Evolutionary conservation across 2,113 vertebrate species (phyloP).

Genomic region (Ellobius talpinus): DNA sequence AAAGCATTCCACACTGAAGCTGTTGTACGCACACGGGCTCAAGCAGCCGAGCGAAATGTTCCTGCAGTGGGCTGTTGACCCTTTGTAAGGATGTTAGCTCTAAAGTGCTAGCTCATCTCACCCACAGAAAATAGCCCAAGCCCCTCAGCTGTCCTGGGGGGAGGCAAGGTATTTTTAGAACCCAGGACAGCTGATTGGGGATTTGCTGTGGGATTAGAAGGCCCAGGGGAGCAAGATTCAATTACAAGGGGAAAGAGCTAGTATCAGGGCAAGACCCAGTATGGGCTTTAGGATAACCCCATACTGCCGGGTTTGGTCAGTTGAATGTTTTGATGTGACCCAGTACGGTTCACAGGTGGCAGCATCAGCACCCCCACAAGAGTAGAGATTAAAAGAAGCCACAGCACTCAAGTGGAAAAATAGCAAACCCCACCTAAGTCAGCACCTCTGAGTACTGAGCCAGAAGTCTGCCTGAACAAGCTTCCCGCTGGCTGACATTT

Average conservation of each 20-base stretch:
- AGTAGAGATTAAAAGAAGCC: not conserved
- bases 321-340: not conserved
- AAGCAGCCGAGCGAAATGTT: not conserved
- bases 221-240: slow-evolving; percentile 14
- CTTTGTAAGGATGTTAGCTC: slow-evolving; percentile 16
- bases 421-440: not conserved
- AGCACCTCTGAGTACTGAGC: not conserved
- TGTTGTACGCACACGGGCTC: not conserved
- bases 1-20: slow-evolving; percentile 32
- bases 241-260: slow-evolving; percentile 14
- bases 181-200: slow-evolving; percentile 75
- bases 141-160: slow-evolving; percentile 78
- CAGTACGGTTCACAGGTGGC: not conserved
- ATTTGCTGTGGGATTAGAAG: slow-evolving; percentile 45
- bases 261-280: not conserved
- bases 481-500: too few species aligned
- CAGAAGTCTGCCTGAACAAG: not conserved
- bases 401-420: not conserved
- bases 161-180: slow-evolving; percentile 73
- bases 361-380: not conserved
- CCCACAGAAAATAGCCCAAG: slow-evolving; percentile 48
- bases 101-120: slow-evolving; percentile 55
- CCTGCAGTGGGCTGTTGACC: not conserved
- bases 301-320: not conserved
- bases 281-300: not conserved